Conservation (phyloP, 2,113 vertebrate genomes). For the Dunckerocampus dactyliophorus region DNA sequence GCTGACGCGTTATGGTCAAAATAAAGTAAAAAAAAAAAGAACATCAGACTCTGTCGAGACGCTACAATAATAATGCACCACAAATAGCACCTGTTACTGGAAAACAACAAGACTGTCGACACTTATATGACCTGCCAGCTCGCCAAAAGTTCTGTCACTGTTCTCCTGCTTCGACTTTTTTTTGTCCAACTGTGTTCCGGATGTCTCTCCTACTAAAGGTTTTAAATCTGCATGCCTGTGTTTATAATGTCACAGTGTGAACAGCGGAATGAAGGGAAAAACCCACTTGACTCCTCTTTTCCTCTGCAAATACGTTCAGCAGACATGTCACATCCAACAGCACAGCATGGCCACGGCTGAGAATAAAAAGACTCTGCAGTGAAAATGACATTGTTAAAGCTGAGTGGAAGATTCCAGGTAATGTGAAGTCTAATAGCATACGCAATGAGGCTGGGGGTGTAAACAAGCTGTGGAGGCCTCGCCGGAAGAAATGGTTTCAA, state of each 20-base stretch:
- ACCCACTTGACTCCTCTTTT: constrained; percentile 41
- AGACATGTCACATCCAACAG: constrained; percentile 10
- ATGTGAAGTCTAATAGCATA: constrained; percentile 38
- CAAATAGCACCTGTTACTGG: background rate
- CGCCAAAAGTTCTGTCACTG: constrained; percentile 29
- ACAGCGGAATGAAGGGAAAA: constrained; percentile 46
- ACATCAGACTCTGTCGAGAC: no score
- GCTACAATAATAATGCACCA: background rate
- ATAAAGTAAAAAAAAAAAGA: no score
- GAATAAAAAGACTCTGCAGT: background rate
- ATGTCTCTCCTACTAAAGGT: constrained; percentile 41
- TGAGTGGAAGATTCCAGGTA: constrained; percentile 30
- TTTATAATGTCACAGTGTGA: constrained; percentile 54
- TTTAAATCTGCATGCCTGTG: constrained; percentile 50
- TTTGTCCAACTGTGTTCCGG: constrained; percentile 43
- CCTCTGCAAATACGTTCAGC: constrained; percentile 22
- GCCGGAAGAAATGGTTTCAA: constrained; percentile 39
- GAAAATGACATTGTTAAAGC: constrained; percentile 10
- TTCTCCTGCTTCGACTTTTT: constrained; percentile 35
- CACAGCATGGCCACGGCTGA: background rate
- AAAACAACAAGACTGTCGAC: constrained; percentile 8
- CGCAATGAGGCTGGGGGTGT: constrained; percentile 23
- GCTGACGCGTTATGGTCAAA: no score
- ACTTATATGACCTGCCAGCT: constrained; percentile 28
- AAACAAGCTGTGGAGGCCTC: constrained; percentile 35